phyloP scores from a whole-genome alignment of 2,797 vertebrate species.

The Vespertilio murinus region DNA sequence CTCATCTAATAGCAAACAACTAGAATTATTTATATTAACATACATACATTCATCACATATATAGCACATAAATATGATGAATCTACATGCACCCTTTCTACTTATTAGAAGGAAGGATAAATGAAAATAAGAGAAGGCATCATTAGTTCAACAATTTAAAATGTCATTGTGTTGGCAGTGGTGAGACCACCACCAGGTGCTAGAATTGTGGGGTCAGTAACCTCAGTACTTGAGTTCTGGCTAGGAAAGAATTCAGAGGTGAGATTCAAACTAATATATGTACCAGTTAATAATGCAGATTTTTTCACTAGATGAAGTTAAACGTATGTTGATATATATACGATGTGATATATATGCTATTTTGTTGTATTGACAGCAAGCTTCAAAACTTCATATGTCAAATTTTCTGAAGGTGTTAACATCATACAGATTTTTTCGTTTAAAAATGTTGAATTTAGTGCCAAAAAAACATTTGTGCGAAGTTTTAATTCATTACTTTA shows the following conservation, averaged over 20 bases:
- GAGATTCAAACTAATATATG: neutral
- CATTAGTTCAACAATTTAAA: neutral
- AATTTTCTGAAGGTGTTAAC: too few species aligned
- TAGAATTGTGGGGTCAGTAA: neutral
- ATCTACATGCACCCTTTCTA: neutral
- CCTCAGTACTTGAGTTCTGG: neutral
- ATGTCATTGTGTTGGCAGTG: neutral
- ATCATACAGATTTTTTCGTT: too few species aligned
- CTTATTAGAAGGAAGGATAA: neutral
- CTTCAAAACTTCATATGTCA: too few species aligned
- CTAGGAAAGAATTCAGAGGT: neutral
- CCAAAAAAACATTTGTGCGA: too few species aligned
- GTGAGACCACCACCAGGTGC: neutral
- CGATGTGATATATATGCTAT: too few species aligned
- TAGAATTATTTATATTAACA: neutral
- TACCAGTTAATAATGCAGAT: too few species aligned
- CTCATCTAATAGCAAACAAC: neutral
- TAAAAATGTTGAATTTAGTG: too few species aligned
- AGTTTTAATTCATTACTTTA: too few species aligned
- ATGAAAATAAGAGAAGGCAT: neutral
- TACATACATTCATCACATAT: neutral
- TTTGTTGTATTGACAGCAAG: too few species aligned
- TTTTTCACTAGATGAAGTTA: too few species aligned
- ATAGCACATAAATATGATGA: neutral
- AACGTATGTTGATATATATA: too few species aligned